Base-by-base conservation (phyloP, 2,888 invertebrate genomes). In the Drosophila prostipennis region DNA sequence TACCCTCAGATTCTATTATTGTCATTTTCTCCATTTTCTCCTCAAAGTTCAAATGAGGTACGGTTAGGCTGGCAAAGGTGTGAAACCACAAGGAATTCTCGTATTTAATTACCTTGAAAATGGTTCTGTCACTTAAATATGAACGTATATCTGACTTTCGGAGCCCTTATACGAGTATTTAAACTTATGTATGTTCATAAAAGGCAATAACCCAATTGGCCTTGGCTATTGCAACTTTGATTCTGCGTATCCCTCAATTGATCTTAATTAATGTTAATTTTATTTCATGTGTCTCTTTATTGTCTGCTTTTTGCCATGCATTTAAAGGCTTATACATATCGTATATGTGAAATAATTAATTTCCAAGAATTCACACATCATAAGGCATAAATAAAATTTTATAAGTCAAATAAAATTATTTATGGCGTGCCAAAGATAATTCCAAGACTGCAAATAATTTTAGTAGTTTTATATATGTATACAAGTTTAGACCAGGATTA, bases 251-350 rank as follows among this genome's bases (percentile, higher is more conserved):
- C 55, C n/a, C 42, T 65, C 54, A 85, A 85, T 87, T 85, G 76
- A 68, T 55, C 67, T 84, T 78, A 83, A 87, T 88, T 79, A 80
- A 88, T 77, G 58, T 71, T 78, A 72, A 78, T 86, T 80, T 65
- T 51, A 23, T 36, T 46, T 14, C 39, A 37, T 55, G 42, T 51
- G 48, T 52, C 23, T 52, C 19, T 32, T 68, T 53, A 36, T 57
- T 37, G 34, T 68, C 69, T 68, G 69, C 37, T 45, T 14, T n/a
- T 54, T 32, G 29, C 6, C 29, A 46, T 14, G n/a, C 23, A n/a
- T 4, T 39, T 0, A 14, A 39, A 39, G 1, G 8, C 13, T 14
- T 11, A 11, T 11, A 11, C 34, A 13, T 34, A 34, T 34, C 13
- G 34, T 11, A 42, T 42, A 13, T 19, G 42, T 42, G 6, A 23